A percentile compares a stretch with the other conserved stretches of the same genome.
These are phyloP conservation scores for Aporrectodea caliginosa DNA, from an alignment of 1,140 invertebrate species.

Conservation along the genomic window DNA sequence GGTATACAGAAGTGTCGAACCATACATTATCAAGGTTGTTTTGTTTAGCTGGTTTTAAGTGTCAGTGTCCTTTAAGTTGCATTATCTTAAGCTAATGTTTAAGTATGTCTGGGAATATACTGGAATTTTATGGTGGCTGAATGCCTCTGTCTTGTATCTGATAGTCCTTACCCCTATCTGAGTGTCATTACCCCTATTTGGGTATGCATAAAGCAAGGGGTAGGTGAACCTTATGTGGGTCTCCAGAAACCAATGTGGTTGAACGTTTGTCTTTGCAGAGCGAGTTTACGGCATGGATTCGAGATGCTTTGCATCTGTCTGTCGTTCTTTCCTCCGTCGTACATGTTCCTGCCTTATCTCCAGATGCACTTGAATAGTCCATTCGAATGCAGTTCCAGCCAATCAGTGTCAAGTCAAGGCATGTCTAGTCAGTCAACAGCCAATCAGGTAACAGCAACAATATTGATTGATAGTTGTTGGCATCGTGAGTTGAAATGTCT, in stretches of 20 bases:
- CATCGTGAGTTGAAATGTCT: too few relatives aligned
- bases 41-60: too few relatives aligned
- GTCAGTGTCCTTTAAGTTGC: not conserved
- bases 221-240: not conserved
- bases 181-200: not conserved
- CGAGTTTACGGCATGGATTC: slow-evolving; percentile 77
- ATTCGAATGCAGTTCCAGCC: slow-evolving; percentile 37
- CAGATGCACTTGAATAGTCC: slow-evolving; percentile 72
- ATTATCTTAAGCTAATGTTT: not conserved
- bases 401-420: not conserved
- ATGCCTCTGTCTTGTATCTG: not conserved
- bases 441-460: too few relatives aligned
- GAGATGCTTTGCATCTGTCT: slow-evolving; percentile 87
- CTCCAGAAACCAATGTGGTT: not conserved
- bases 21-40: too few relatives aligned
- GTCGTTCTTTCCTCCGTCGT: slow-evolving; percentile 88
- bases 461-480: slow-evolving; percentile 90
- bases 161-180: not conserved
- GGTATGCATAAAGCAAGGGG: not conserved
- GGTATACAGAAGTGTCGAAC: too few relatives aligned
- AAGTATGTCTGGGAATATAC: not conserved
- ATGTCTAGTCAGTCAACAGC: not conserved
- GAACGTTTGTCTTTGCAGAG: not conserved
- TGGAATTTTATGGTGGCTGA: not conserved
- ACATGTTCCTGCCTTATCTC: slow-evolving; percentile 84